These are phyloP conservation scores for Forbesichthys papilliferus DNA, from an alignment of 2,113 vertebrate species.

Conservation along the genomic window DNA sequence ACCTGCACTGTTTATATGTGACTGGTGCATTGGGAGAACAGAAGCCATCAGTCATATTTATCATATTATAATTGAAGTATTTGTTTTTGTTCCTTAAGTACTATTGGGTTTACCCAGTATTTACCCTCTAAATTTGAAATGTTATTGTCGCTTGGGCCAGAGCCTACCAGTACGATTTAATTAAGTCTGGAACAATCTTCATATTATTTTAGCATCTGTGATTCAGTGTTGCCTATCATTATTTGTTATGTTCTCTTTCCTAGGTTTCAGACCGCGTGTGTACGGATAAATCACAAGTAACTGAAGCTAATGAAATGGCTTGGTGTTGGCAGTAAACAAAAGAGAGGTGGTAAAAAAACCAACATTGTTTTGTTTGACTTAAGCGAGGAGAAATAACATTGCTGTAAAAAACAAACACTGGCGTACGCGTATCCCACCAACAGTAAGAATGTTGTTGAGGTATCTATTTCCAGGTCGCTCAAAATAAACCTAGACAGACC, in stretches of 20 bases:
- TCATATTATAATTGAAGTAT: too few relatives aligned
- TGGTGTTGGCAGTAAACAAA: neutral
- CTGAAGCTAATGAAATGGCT: neutral
- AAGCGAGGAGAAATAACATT: slow-evolving; percentile 39
- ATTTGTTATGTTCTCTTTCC: neutral
- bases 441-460: slow-evolving; percentile 62
- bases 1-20: slow-evolving; percentile 4
- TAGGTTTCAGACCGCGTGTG: too few relatives aligned
- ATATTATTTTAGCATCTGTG: neutral
- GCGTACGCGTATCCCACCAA: slow-evolving; percentile 23
- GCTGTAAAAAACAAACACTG: slow-evolving; percentile 27
- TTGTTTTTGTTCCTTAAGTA: neutral
- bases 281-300: too few relatives aligned
- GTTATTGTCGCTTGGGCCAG: neutral
- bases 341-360: slow-evolving; percentile 34
- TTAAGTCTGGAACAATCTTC: neutral
- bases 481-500: slow-evolving; percentile 56
- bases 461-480: slow-evolving; percentile 57
- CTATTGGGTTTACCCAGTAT: neutral
- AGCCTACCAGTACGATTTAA: too few relatives aligned
- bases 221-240: neutral
- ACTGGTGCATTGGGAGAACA: neutral
- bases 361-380: slow-evolving; percentile 14
- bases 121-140: neutral
- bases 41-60: slow-evolving; percentile 11